These are phyloP conservation scores for Melipona bicolor DNA, from an alignment of 2,888 invertebrate species.

Conservation along the genomic window DNA sequence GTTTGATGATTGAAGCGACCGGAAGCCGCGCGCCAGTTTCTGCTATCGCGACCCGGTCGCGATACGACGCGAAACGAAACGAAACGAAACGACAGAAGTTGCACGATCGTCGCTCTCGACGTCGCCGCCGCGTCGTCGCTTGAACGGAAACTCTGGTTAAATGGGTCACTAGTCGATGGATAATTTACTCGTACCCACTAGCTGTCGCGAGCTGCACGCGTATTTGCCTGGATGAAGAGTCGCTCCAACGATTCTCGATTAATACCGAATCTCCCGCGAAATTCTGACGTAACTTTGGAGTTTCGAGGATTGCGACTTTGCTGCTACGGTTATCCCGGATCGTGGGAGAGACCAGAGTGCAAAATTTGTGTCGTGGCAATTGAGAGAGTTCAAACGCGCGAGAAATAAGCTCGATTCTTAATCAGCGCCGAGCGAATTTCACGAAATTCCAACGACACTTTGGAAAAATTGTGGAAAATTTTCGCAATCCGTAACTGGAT, in stretches of 20 bases:
- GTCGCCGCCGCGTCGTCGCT: not conserved
- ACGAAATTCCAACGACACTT: no score
- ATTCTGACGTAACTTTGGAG: no score
- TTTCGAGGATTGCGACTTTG: not conserved
- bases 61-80: not conserved
- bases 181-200: conserved; percentile 17
- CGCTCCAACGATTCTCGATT: not conserved
- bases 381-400: no score
- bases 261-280: not conserved
- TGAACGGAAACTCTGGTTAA: conserved; percentile 6
- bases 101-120: not conserved
- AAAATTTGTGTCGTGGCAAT: not conserved
- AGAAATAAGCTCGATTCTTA: no score
- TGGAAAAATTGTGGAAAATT: no score
- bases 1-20: conserved; percentile 9
- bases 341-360: no score
- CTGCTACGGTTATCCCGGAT: not conserved
- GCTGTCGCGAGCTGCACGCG: not conserved
- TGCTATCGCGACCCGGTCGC: not conserved
- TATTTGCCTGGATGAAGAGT: not conserved
- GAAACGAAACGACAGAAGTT: conserved; percentile 23
- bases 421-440: no score
- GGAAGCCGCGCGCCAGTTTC: not conserved
- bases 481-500: not conserved
- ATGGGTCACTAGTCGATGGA: conserved; percentile 17